Evolutionary conservation across 2,797 vertebrate species (phyloP).

Genomic region (Garrulus glandarius): DNA sequence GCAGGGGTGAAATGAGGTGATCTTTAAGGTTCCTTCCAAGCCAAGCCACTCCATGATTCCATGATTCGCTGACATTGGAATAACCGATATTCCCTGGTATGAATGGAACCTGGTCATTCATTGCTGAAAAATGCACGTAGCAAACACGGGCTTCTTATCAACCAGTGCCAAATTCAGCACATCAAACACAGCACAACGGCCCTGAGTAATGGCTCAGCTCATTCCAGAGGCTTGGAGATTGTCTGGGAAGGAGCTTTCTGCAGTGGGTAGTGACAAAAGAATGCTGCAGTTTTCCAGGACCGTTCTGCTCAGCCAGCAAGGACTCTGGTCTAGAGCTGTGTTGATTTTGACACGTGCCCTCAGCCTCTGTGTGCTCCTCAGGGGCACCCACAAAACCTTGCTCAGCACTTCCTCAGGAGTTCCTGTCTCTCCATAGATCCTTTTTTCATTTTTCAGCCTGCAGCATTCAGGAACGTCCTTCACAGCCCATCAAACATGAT

Average conservation of each 20-base stretch:
- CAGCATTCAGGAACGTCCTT: background rate
- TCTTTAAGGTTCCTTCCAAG: background rate
- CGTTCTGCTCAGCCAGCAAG: background rate
- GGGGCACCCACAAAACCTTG: background rate
- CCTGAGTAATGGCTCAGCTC: background rate
- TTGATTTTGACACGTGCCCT: background rate
- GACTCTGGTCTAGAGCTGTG: background rate
- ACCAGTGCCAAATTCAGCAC: background rate
- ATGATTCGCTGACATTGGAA: background rate
- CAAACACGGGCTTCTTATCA: background rate
- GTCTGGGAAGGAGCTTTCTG: background rate
- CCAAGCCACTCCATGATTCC: background rate
- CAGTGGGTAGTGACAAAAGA: background rate
- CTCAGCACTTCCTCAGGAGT: background rate
- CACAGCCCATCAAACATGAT: background rate
- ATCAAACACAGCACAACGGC: background rate
- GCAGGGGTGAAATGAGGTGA: no score
- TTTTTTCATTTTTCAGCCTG: background rate
- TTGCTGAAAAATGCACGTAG: rapidly evolving
- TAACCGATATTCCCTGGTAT: background rate
- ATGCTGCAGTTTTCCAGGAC: background rate
- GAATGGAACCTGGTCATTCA: background rate
- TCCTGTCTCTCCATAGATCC: background rate
- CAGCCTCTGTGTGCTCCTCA: background rate
- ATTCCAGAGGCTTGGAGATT: background rate